phyloP scores from a whole-genome alignment of 2,888 invertebrate genomes.

The Callimorpha dominula region DNA sequence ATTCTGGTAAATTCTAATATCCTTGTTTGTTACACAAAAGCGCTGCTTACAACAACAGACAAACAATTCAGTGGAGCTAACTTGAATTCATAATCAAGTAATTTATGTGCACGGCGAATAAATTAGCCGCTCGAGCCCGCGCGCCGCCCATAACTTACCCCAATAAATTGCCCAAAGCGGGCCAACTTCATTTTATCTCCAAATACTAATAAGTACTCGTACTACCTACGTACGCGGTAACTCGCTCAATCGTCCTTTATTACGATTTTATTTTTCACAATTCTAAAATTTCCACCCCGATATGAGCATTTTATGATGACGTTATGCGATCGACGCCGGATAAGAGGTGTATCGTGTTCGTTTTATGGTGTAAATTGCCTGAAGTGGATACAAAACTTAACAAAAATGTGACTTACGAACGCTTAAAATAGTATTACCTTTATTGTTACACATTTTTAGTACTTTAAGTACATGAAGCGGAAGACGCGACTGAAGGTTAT shows the following conservation, averaged over 20 bases:
- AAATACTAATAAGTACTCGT: conserved; percentile 85
- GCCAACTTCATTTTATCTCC: conserved; percentile 86
- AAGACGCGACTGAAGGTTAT: conserved; percentile 30
- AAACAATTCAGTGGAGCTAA: conserved; percentile 85
- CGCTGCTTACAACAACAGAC: conserved; percentile 83
- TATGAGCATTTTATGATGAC: conserved; percentile 80
- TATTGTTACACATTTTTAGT: conserved; percentile 56
- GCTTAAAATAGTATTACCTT: conserved; percentile 59
- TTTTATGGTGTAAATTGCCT: conserved; percentile 53
- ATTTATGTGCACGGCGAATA: conserved; percentile 87
- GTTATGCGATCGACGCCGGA: conserved; percentile 74
- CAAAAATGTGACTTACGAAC: conserved; percentile 65
- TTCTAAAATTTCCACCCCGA: conserved; percentile 70
- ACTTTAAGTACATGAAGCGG: conserved; percentile 50
- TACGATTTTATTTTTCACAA: conserved; percentile 69
- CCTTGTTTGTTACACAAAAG: conserved; percentile 82
- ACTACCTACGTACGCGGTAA: conserved; percentile 74
- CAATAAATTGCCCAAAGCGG: conserved; percentile 86
- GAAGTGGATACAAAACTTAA: conserved; percentile 56
- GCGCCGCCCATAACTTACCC: conserved; percentile 86
- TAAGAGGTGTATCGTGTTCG: conserved; percentile 54
- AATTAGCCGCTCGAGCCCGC: conserved; percentile 85
- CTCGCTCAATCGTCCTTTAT: conserved; percentile 68
- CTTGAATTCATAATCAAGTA: conserved; percentile 87
- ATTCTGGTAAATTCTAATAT: conserved; percentile 76